phyloP scores from a whole-genome alignment of 30 jellyfish, hydroid and myxozoan genomes.

The Aurelia aurita region DNA sequence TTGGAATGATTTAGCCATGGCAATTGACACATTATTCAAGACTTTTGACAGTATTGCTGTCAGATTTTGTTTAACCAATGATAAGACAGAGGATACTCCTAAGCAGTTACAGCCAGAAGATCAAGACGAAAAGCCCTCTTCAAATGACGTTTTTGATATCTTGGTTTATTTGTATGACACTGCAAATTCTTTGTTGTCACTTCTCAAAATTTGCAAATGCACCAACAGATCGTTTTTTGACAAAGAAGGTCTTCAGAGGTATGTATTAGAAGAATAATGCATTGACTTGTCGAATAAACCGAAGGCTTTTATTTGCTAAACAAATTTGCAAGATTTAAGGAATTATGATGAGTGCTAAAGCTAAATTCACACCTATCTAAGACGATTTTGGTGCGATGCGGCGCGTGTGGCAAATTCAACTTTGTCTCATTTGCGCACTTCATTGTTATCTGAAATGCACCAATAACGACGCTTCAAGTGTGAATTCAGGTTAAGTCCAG shows the following conservation, averaged over 20 bases:
- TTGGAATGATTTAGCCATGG: conserved; percentile 71
- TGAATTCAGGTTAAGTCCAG: too few species aligned
- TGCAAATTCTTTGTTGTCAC: conserved; percentile 38
- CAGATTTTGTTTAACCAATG: conserved; percentile 27
- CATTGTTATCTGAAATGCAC: too few species aligned
- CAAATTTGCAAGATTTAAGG: too few species aligned
- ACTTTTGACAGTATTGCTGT: conserved; percentile 57
- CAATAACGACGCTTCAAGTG: too few species aligned
- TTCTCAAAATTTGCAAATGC: conserved; percentile 31
- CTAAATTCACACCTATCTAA: too few species aligned
- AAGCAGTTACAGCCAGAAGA: conserved; percentile 6
- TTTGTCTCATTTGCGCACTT: too few species aligned
- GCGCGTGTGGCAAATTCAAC: too few species aligned
- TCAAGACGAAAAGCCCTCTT: conserved; percentile 7
- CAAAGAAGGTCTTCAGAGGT: background rate
- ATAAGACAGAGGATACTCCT: conserved; percentile 18
- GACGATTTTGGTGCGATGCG: too few species aligned
- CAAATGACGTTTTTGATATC: conserved; percentile 53
- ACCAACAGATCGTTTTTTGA: conserved; percentile 5
- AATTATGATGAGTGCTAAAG: too few species aligned
- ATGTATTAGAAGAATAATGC: background rate
- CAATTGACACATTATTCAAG: conserved; percentile 55
- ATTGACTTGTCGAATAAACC: too few species aligned
- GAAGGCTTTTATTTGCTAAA: too few species aligned
- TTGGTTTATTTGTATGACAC: conserved; percentile 56